Base-by-base conservation (phyloP, 2,888 invertebrate genomes). In the Ophion costatus region DNA sequence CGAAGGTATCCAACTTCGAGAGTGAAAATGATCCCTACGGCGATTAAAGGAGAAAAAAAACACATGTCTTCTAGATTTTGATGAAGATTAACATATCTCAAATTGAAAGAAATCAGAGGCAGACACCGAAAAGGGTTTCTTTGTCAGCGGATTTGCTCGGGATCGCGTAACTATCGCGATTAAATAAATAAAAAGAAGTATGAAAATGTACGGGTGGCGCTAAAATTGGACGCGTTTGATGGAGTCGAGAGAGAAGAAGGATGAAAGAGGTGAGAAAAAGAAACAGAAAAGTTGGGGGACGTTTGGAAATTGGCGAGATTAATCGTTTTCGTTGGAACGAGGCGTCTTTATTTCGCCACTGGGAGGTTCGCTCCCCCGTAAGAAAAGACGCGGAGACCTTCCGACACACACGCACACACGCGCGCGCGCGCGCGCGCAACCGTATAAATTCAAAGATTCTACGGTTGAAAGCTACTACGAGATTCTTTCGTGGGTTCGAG, bases 261-360 rank as follows among this genome's bases (percentile, higher is more conserved):
- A 24, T 45, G 17, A 42, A 69, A 61, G 71, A 61, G 22, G 51
- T 64, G 56, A 67, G 64, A 75, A 74, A 69, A 33, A 33, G 29
- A 45, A 66, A 81, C 69, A 29, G 29, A 77, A 70, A 38, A 38
- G 38, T 7, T 77, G 77, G 75, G 80, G 67, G 85, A 80, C 74
- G 86, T 80, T 59, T 10, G 83, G 84, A 86, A 85, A 87, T 84
- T 85, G 83, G 85, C 86, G 86, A 89, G 89, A 90, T 87, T 82
- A 87, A 90, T 90, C 87, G 89, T 85, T 87, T 83, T 86, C 82
- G 84, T 75, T 84, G 70, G 74, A 59, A 79, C 63, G 86, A 85
- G 85, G 87, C 84, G 82, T 84, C 84, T 84, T 84, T 84, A 79
- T 84, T 82, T 79, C 84, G 84, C 84, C 81, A 77, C 84, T 84